phyloP scores from a whole-genome alignment of 2,797 vertebrate species.

The Hephaestus fuliginosus region DNA sequence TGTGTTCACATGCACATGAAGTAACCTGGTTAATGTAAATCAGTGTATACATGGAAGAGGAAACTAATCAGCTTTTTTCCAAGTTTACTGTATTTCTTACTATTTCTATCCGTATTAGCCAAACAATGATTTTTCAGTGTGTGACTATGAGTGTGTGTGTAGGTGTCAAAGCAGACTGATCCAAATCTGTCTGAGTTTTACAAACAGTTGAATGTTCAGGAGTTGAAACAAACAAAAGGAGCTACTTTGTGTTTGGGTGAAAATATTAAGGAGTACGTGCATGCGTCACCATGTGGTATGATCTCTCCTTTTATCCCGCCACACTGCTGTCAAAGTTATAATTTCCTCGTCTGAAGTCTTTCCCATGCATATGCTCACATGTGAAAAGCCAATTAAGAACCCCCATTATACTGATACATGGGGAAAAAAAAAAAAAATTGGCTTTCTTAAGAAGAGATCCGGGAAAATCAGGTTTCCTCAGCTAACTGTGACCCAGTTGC shows the following conservation, averaged over 20 bases:
- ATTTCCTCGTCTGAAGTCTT: conserved; percentile 2
- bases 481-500: conserved; percentile 1
- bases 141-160: not conserved
- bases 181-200: not conserved
- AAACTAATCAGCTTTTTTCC: not conserved
- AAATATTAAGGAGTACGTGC: not conserved
- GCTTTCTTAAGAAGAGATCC: not conserved
- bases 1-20: not conserved
- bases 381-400: conserved; percentile 1
- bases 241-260: not conserved
- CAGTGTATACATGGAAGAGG: not conserved
- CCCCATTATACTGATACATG: not conserved
- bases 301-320: not conserved
- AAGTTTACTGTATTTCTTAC: not conserved
- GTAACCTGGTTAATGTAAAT: not conserved
- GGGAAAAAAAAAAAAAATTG: conserved; percentile 1
- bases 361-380: not conserved
- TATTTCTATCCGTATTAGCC: not conserved
- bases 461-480: not conserved
- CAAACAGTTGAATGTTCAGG: not conserved
- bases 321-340: not conserved
- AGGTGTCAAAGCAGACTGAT: not conserved
- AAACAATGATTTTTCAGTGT: not conserved
- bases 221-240: no score
- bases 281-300: not conserved